These are phyloP conservation scores for Sarcophaga rosellei DNA, from an alignment of 2,888 invertebrate genomes.

Conservation along the genomic window DNA sequence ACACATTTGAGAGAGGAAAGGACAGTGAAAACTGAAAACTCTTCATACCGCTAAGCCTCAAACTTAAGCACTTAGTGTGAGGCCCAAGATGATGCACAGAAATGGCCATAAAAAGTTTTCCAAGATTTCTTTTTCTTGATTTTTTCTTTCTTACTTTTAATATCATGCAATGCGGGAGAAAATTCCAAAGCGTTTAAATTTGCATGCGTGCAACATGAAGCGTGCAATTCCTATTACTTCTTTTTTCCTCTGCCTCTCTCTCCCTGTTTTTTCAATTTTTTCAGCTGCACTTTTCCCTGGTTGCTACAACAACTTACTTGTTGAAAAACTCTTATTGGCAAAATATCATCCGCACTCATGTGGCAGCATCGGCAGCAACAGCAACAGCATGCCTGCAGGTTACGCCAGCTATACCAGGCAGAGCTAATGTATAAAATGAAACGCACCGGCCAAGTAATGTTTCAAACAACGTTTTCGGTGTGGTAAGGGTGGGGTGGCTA, in stretches of 20 bases:
- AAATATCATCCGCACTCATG: neutral
- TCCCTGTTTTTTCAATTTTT: neutral
- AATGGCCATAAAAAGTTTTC: constrained; percentile 46
- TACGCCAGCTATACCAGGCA: constrained; percentile 16
- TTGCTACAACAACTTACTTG: constrained; percentile 23
- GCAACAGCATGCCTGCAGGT: constrained; percentile 60
- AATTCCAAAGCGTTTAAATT: constrained; percentile 69
- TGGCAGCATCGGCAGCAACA: neutral
- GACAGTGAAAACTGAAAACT: neutral
- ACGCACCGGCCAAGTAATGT: constrained; percentile 16
- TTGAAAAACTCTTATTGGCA: constrained; percentile 40
- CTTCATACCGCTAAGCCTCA: constrained; percentile 22
- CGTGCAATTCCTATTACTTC: constrained; percentile 55
- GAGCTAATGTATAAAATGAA: constrained; percentile 28
- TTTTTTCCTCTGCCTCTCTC: constrained; percentile 5
- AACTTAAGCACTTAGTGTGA: constrained; percentile 52
- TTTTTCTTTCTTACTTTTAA: constrained; percentile 42
- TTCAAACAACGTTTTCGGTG: neutral
- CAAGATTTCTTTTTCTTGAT: constrained; percentile 38
- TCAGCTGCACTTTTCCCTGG: constrained; percentile 39
- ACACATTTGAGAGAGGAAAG: neutral
- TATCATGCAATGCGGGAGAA: constrained; percentile 70
- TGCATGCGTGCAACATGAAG: constrained; percentile 70
- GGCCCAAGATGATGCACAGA: constrained; percentile 59
- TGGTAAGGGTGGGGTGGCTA: neutral